Evolutionary conservation across 2,888 invertebrate species (phyloP), one percentile per base, ranked within the genome.

Genomic region (Drosophila tanythrix): DNA sequence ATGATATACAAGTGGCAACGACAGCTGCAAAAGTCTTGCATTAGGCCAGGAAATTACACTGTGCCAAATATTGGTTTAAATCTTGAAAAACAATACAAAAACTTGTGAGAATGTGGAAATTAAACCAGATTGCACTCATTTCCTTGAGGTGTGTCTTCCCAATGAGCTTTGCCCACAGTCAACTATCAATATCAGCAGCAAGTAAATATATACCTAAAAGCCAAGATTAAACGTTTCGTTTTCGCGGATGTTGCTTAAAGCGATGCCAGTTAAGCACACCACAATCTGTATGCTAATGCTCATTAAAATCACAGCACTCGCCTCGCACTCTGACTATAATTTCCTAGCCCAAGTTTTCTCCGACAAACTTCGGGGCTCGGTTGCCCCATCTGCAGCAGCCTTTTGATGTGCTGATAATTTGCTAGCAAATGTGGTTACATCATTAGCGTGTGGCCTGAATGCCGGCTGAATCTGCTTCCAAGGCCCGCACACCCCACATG

Each of bases 351-450:
- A 38, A 76, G 70, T 62, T 71, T 62, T 51, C 46, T 8, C 57
- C 53, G 57, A 11, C 43, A 63, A 61, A 64, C 70, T 60, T 52
- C 1, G 43, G 15, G 3, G 11, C 11, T 53, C 18, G 8, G 50
- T 25, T 43, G 43, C 36, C 36, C 33, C 33, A 48, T 55, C 11
- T 25, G 72, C 57, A 40, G 62, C 57, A 67, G 52, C 40, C 72
- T 81, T 88, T 88, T 85, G 81, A 85, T 85, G 85, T 83, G 76
- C 48, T 77, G 85, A 81, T 89, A 90, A 90, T 89, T 89, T 90
- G 90, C 83, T 79, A 76, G 87, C 87, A 86, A 88, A 89, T 89
- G 89, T 89, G 89, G 88, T 90, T 82, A 88, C 83, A 88, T 90
- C 90, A 90, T 90, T 90, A 90, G 88, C 82, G 82, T 78, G 77